phyloP scores from a whole-genome alignment of 2,113 vertebrate genomes.

The Phycodurus eques region DNA sequence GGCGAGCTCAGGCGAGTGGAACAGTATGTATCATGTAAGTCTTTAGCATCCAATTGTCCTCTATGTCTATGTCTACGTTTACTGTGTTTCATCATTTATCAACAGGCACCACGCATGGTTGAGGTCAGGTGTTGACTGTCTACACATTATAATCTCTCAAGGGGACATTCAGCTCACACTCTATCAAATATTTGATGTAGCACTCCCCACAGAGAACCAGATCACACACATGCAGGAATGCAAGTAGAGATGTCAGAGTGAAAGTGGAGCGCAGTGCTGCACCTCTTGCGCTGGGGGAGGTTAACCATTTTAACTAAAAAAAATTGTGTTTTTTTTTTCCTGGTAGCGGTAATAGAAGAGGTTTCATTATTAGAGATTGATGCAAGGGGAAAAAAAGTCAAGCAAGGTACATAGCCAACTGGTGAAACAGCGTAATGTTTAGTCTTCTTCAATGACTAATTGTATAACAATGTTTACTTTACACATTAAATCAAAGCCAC shows the following conservation, averaged over 20 bases:
- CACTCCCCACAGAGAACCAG: neutral
- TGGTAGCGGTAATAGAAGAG: slow-evolving; percentile 53
- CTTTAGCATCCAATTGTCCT: neutral
- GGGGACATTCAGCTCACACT: neutral
- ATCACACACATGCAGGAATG: neutral
- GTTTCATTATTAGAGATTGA: slow-evolving; percentile 44
- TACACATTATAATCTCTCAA: neutral
- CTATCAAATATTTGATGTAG: neutral
- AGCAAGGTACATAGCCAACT: neutral
- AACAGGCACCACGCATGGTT: neutral
- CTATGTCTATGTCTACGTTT: neutral
- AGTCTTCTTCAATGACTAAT: slow-evolving; percentile 17
- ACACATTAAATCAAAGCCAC: neutral
- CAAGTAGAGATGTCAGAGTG: neutral
- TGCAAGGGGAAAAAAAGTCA: slow-evolving; percentile 25
- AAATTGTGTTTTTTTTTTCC: slow-evolving; percentile 38
- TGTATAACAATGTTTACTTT: neutral
- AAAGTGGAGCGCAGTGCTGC: neutral
- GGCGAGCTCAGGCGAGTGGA: slow-evolving; percentile 73
- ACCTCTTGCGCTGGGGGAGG: neutral
- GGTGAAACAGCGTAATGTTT: neutral
- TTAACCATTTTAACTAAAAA: neutral
- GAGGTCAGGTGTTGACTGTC: neutral
- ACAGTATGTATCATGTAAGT: slow-evolving; percentile 81
- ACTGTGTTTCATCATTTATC: neutral